Evolutionary conservation across 2,113 vertebrate genomes (phyloP).

Genomic region (Grallaria varia): DNA sequence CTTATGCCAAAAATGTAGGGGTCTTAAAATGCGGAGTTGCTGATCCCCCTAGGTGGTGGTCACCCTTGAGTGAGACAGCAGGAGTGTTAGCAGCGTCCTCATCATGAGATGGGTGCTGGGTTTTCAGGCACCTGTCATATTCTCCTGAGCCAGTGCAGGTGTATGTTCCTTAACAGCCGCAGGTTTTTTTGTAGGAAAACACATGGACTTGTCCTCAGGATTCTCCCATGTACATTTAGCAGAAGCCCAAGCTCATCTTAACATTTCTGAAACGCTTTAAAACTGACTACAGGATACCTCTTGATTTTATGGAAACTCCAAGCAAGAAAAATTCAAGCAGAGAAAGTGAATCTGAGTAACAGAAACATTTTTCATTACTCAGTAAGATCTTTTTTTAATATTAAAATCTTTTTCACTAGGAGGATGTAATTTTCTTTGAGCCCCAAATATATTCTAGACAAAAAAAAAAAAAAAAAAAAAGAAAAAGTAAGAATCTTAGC

Average conservation of each 20-base stretch:
- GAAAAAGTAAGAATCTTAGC: not conserved
- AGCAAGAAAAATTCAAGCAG: not conserved
- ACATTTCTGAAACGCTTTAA: not conserved
- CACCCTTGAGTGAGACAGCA: not conserved
- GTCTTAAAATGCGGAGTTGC: not conserved
- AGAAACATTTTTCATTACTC: slow-evolving; percentile 20
- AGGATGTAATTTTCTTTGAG: slow-evolving; percentile 8
- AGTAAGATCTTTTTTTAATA: not conserved
- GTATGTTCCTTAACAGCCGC: not conserved
- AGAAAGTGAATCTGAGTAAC: not conserved
- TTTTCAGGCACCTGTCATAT: slow-evolving; percentile 8
- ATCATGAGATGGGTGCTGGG: not conserved
- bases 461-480: not conserved
- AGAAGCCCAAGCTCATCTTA: not conserved
- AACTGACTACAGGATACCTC: not conserved
- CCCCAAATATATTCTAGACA: slow-evolving; percentile 13
- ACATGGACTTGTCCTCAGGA: not conserved
- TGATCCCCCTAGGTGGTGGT: not conserved
- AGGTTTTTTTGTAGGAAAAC: not conserved
- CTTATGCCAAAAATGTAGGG: not conserved
- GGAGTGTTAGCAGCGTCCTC: not conserved
- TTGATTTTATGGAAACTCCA: slow-evolving; percentile 36
- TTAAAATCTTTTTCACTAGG: not conserved
- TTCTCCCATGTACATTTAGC: not conserved
- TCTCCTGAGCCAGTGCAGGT: not conserved